Evolutionary conservation across 2,888 invertebrate genomes (phyloP), one percentile per base, ranked within the genome.

Genomic region (Falcaria lacertinaria): DNA sequence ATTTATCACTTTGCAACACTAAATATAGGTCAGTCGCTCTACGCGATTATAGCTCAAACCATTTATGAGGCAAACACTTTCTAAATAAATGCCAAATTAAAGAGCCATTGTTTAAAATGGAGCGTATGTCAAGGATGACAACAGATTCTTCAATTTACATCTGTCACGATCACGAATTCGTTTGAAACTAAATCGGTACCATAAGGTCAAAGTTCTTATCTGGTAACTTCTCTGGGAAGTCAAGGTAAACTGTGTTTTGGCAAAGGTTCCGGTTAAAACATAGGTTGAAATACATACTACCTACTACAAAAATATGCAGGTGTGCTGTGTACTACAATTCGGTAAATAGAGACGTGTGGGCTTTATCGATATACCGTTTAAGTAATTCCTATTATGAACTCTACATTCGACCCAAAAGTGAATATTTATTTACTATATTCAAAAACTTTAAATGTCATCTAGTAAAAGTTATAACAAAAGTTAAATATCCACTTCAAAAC

Each of bases 111-210:
- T 81, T 74, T 77, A 69, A 81, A 72, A 70, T 66, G 60, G 72
- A 76, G 67, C 74, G 69, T 71, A 81, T 78, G 81, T 80, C 84
- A 85, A 85, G 84, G 81, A 80, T 80, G 64, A 58, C 56, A 68
- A 72, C 66, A 64, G 69, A 68, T 73, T 75, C 70, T 74, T 78
- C 74, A 69, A 80, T 77, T 76, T 70, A 63, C 64, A 77, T 80
- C 74, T 80, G 81, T 85, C 83, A 83, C 81, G 86, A 84, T 73
- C 72, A 70, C 69, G 74, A 75, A 72, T 67, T 68, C 59, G 65
- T 64, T 67, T 67, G 63, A 61, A 60, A 62, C 59, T 54, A 61
- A 61, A 63, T 62, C 58, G 56, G 60, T 61, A 61, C 55, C 47
- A 52, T 72, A 69, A 80, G 75, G 78, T 79, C 72, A 74, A 49